These are phyloP conservation scores for Drosophila mojavensis DNA, from an alignment of 1,140 invertebrate genomes.

Conservation along the genomic window DNA sequence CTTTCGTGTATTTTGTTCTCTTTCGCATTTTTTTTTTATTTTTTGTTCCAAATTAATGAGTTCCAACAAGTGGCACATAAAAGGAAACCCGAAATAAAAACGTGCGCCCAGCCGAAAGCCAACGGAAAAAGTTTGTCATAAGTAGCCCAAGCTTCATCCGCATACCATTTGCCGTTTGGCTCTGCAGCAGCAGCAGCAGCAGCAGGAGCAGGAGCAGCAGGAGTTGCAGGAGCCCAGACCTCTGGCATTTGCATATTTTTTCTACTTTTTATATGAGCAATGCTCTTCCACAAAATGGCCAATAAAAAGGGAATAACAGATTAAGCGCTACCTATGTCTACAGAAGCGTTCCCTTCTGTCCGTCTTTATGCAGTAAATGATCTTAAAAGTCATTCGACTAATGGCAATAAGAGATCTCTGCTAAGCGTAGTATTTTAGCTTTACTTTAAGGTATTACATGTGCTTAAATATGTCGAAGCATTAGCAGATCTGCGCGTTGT, in stretches of 20 bases:
- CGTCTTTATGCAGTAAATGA: too few species aligned
- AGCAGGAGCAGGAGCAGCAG: background rate
- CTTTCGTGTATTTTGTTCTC: background rate
- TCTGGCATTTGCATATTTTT: constrained; percentile 38
- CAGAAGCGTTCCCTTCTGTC: too few species aligned
- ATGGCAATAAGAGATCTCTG: too few species aligned
- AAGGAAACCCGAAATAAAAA: constrained; percentile 3
- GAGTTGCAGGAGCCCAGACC: background rate
- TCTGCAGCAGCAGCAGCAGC: background rate
- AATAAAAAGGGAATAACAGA: too few species aligned
- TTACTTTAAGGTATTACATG: too few species aligned
- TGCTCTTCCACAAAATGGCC: too few species aligned
- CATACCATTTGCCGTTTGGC: constrained; percentile 10
- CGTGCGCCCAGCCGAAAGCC: constrained; percentile 5
- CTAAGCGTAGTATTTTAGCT: too few species aligned
- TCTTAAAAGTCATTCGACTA: too few species aligned
- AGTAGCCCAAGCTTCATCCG: constrained; percentile 13
- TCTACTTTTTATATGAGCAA: background rate
- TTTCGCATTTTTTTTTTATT: constrained; percentile 3
- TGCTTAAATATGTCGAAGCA: too few species aligned
- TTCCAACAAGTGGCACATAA: constrained; percentile 40
- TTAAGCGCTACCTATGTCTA: too few species aligned
- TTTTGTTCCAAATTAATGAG: constrained; percentile 38
- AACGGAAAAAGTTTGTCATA: constrained; percentile 20
- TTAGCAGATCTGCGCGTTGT: too few species aligned